Evolutionary conservation across 1,140 invertebrate genomes (phyloP).

Genomic region (Drosophila mayri): DNA sequence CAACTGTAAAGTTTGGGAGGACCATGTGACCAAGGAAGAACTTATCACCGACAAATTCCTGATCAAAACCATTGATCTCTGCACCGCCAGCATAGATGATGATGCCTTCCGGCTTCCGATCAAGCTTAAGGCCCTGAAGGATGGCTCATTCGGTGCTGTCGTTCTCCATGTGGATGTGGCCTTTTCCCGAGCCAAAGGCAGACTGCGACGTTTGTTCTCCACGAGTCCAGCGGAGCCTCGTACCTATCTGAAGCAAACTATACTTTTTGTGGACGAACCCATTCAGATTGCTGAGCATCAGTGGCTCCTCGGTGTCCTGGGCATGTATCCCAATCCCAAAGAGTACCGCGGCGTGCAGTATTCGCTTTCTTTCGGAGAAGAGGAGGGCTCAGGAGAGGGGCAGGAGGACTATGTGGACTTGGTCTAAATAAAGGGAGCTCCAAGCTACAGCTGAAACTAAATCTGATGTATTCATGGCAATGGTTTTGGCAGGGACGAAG

Average conservation of each 20-base stretch:
- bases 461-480: conserved; percentile 72
- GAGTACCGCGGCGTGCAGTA: conserved; percentile 39
- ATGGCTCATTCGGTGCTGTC: conserved; percentile 20
- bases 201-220: conserved; percentile 28
- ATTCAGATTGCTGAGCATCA: conserved; percentile 7
- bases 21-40: conserved; percentile 27
- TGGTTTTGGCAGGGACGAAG: conserved; percentile 27
- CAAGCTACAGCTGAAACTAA: conserved; percentile 4
- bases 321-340: conserved; percentile 11
- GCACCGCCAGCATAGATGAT: conserved; percentile 2
- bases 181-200: conserved; percentile 1
- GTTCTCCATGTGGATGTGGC: conserved; percentile 37
- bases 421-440: conserved; percentile 45
- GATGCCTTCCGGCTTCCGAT: conserved; percentile 15
- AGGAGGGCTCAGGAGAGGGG: background rate
- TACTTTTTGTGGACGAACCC: conserved; percentile 15
- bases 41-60: conserved; percentile 38
- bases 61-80: conserved; percentile 23
- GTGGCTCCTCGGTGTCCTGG: conserved; percentile 35
- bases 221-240: conserved; percentile 26
- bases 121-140: conserved; percentile 1
- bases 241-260: conserved; percentile 48
- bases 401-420: conserved; percentile 3
- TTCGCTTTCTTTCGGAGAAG: conserved; percentile 12
- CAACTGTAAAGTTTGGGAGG: conserved; percentile 7